Evolutionary conservation across 2,888 invertebrate species (phyloP), one percentile per base, ranked within the genome.

Genomic region (Cheilosia vulpina): DNA sequence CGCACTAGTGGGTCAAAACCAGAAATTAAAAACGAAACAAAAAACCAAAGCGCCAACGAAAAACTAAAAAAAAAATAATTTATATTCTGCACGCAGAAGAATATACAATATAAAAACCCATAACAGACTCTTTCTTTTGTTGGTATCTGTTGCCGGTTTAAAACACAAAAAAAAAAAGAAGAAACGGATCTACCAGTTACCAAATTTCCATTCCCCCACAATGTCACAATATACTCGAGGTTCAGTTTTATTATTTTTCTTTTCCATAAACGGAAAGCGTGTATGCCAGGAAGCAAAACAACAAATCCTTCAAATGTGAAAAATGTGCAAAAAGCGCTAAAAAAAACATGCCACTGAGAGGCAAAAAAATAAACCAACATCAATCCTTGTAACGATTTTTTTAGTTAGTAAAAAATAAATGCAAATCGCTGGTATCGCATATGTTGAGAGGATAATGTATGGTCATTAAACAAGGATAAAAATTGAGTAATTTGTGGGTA

Each of bases 381-480:
- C 79, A 75, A 80, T 84, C 84, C 60, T 76, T 75, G 80, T 71
- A 80, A 84, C 55, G 69, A 50, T 80, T 80, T 80, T 80, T 75
- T 79, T 84, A 84, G 75, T 79, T 80, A 84, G 84, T 84, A 69
- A 79, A 84, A 84, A 71, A 84, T 75, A 84, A 84, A 84, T 75
- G 75, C 75, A 84, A 84, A 84, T 75, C 76, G 75, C 66, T 60
- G 71, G 71, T 79, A 80, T 84, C 53, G 75, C 31, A 31, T 63
- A 84, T 80, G 80, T 71, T 80, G 75, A 84, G 76, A 71, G 80
- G 79, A 84, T 80, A 84, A 84, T 84, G 60, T 80, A 76, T 71
- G 69, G 84, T 76, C 79, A 66, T 76, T 80, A 84, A 84, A 84
- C 71, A 78, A 71, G 71, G 73, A 76, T 58, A 71, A 65, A 76